Percentiles rank a stretch among this genome's conserved stretches.
phyloP scores from a whole-genome alignment of 2,797 vertebrate species.

The Cheracebus regulus region DNA sequence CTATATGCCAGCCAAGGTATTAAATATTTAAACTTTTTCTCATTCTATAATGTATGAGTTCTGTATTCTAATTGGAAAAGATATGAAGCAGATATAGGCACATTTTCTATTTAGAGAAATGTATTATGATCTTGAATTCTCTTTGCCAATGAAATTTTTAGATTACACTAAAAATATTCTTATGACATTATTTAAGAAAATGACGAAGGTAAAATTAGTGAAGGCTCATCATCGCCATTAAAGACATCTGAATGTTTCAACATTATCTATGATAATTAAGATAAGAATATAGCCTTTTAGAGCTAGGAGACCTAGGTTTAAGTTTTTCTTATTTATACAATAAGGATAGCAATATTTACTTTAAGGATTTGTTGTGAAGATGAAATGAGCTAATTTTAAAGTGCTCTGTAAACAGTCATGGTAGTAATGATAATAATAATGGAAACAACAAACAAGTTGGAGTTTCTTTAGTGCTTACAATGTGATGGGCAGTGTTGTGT shows the following conservation, averaged over 20 bases:
- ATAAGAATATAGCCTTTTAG: neutral
- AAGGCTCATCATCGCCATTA: neutral
- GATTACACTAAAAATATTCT: neutral
- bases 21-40: neutral
- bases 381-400: constrained; percentile 27
- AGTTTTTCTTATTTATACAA: constrained; percentile 30
- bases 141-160: neutral
- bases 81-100: neutral
- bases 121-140: neutral
- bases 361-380: neutral
- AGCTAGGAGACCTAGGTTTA: neutral
- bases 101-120: neutral
- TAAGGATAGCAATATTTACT: neutral
- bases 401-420: neutral
- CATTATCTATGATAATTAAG: neutral
- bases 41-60: neutral
- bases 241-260: neutral
- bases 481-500: neutral
- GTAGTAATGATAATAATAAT: neutral
- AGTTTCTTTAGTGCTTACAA: neutral
- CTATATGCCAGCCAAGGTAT: neutral
- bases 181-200: constrained; percentile 17
- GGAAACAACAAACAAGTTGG: neutral
- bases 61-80: neutral
- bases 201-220: neutral